Conservation (phyloP, 2,113 vertebrate species). For the Cavia aperea region DNA sequence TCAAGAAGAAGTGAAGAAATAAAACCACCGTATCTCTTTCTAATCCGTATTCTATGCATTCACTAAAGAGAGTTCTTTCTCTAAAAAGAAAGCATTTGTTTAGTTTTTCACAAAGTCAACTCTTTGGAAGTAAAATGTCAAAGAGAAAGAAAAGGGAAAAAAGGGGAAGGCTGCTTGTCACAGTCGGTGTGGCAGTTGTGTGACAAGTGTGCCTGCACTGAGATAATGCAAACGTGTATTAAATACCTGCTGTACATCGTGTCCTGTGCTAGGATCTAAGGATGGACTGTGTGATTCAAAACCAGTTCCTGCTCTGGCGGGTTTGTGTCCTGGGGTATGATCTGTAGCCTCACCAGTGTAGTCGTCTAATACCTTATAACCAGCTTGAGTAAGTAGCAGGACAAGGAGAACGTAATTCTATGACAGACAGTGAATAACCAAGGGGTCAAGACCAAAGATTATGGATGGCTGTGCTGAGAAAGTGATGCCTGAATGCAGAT, state of each 20-base stretch:
- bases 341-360: fast-evolving
- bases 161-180: not conserved
- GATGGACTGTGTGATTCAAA: not conserved
- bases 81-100: not conserved
- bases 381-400: not conserved
- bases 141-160: not conserved
- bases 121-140: not conserved
- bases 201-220: not conserved
- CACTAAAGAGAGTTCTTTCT: not conserved
- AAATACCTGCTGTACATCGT: not conserved
- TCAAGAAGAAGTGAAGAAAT: not conserved
- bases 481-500: not conserved
- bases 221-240: not conserved
- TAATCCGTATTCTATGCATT: too few species aligned
- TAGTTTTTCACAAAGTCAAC: not conserved
- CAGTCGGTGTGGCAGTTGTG: not conserved
- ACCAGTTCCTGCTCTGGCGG: not conserved
- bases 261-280: not conserved
- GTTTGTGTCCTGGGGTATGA: not conserved
- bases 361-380: not conserved
- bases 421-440: not conserved
- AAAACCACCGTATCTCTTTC: not conserved
- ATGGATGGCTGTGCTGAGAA: not conserved
- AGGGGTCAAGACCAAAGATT: not conserved
- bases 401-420: not conserved